Evolutionary conservation across 2,888 invertebrate genomes (phyloP).

Genomic region (Allolobophora icterica): DNA sequence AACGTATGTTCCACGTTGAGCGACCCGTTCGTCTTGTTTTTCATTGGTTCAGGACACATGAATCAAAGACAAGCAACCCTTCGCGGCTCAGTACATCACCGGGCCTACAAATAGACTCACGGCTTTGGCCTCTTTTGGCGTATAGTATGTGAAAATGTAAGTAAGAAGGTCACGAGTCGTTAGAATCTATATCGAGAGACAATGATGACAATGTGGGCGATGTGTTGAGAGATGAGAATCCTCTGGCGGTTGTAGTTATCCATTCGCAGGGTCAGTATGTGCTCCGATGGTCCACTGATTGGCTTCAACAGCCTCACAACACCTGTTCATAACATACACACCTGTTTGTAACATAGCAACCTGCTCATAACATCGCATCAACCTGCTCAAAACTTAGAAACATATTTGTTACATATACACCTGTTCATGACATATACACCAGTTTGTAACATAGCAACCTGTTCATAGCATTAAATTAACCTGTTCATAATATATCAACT

Average conservation of each 20-base stretch:
- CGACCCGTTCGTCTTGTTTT: too few relatives aligned
- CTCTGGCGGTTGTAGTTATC: constrained; percentile 61
- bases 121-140: too few relatives aligned
- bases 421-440: background rate
- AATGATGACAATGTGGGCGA: constrained; percentile 62
- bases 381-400: too few relatives aligned
- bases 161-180: constrained; percentile 21
- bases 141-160: background rate
- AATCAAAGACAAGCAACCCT: background rate
- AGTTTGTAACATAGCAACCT: background rate
- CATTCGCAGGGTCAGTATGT: constrained; percentile 58
- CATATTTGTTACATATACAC: background rate
- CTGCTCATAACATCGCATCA: too few relatives aligned
- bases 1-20: too few relatives aligned
- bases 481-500: too few relatives aligned
- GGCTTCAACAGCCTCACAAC: constrained; percentile 54
- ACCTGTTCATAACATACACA: constrained; percentile 48
- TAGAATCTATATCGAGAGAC: constrained; percentile 59
- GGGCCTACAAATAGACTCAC: too few relatives aligned
- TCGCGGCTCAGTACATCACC: background rate
- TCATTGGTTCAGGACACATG: background rate
- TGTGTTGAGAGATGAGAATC: constrained; percentile 63
- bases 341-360: too few relatives aligned
- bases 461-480: too few relatives aligned
- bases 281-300: constrained; percentile 55